Percentiles rank a stretch among this genome's conserved stretches.
These are phyloP conservation scores for Irena cyanogastra DNA, from an alignment of 2,113 vertebrate species.

Conservation along the genomic window DNA sequence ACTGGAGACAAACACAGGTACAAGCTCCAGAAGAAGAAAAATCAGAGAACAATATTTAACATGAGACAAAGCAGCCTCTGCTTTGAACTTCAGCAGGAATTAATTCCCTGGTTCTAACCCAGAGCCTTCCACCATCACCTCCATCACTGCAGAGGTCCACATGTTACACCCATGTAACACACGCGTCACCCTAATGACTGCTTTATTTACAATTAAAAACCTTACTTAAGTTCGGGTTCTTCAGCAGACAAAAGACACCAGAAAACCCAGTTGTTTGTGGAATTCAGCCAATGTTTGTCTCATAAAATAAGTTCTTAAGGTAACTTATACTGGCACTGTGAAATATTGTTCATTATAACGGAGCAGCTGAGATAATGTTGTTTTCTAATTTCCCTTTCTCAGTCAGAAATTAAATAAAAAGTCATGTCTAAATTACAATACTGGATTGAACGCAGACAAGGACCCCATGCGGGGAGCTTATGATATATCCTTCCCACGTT, in stretches of 20 bases:
- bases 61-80: neutral
- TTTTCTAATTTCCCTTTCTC: constrained; percentile 83
- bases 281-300: constrained; percentile 66
- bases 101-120: neutral
- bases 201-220: constrained; percentile 60
- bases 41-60: neutral
- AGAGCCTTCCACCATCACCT: neutral
- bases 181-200: neutral
- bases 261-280: constrained; percentile 31
- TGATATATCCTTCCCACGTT: constrained; percentile 76
- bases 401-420: constrained; percentile 87
- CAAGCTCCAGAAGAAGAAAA: neutral
- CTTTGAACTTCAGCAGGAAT: neutral
- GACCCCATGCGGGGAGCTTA: constrained; percentile 78
- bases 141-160: neutral
- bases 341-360: constrained; percentile 82
- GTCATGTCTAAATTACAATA: constrained; percentile 83
- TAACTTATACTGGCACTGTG: constrained; percentile 76
- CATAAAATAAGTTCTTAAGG: constrained; percentile 78
- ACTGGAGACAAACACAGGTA: neutral
- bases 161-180: neutral
- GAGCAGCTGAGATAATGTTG: constrained; percentile 79
- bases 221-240: constrained; percentile 21
- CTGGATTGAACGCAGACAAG: constrained; percentile 77
- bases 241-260: constrained; percentile 51